These are phyloP conservation scores for Arbacia lixula DNA, from an alignment of 53 echinoderm and acorn worm species.

Conservation along the genomic window DNA sequence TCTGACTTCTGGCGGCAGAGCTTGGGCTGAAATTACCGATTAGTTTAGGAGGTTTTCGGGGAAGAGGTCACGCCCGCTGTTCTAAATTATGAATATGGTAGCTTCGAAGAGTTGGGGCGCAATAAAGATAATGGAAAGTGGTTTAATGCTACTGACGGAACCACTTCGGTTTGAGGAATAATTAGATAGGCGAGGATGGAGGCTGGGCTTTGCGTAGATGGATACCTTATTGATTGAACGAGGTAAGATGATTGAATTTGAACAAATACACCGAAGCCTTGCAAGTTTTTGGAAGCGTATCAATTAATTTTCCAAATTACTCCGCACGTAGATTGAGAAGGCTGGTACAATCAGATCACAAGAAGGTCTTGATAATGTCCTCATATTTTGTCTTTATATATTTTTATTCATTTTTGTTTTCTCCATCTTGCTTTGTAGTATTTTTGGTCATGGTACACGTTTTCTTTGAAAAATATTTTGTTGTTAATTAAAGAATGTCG, in stretches of 20 bases:
- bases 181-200: slow-evolving; percentile 17
- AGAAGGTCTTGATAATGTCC: too few relatives aligned
- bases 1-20: slow-evolving; percentile 28
- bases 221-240: slow-evolving; percentile 12
- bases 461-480: too few relatives aligned
- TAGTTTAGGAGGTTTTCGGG: slow-evolving; percentile 1
- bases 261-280: slow-evolving; percentile 11
- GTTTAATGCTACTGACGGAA: too few relatives aligned
- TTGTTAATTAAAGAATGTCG: too few relatives aligned
- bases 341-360: too few relatives aligned
- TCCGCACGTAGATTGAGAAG: too few relatives aligned
- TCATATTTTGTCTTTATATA: too few relatives aligned
- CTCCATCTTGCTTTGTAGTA: too few relatives aligned
- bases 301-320: too few relatives aligned
- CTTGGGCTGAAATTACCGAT: slow-evolving; percentile 9
- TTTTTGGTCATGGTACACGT: too few relatives aligned
- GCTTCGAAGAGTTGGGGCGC: background rate
- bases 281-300: too few relatives aligned
- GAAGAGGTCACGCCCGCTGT: slow-evolving; percentile 9
- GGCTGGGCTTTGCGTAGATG: slow-evolving; percentile 15
- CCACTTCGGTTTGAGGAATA: slow-evolving; percentile 31
- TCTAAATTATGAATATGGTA: background rate
- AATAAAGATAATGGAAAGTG: slow-evolving; percentile 24
- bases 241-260: background rate
- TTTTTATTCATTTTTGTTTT: too few relatives aligned